A percentile compares a stretch with the other conserved stretches of the same genome.
phyloP scores from a whole-genome alignment of 2,113 vertebrate genomes.

The Bambusicola thoracicus region DNA sequence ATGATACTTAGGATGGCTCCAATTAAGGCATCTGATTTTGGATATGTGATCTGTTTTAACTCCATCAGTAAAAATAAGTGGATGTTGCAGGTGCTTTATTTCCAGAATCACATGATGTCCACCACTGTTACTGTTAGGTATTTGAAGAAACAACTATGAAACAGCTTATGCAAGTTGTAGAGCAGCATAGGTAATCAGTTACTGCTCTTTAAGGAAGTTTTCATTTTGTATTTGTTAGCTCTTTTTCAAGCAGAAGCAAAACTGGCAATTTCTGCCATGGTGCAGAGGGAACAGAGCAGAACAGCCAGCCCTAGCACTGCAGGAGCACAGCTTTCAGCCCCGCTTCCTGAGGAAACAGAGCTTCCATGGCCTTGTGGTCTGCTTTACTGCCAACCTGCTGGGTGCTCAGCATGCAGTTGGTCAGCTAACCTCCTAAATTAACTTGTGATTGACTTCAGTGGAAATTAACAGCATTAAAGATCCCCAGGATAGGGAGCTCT shows the following conservation, averaged over 20 bases:
- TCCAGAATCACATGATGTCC: not conserved
- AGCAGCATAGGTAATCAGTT: not conserved
- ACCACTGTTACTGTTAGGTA: not conserved
- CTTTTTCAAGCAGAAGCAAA: not conserved
- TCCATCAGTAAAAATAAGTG: not conserved
- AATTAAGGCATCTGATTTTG: conserved; percentile 29
- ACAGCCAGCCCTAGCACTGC: not conserved
- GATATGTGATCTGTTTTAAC: not conserved
- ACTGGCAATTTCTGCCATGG: not conserved
- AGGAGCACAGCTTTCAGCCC: not conserved
- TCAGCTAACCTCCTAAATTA: conserved; percentile 30
- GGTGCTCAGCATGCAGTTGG: not conserved
- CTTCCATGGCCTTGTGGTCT: not conserved
- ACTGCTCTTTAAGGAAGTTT: not conserved
- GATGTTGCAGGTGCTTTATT: not conserved
- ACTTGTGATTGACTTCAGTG: not conserved
- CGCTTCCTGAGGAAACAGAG: not conserved
- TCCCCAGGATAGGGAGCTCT: not conserved
- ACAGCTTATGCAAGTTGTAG: not conserved
- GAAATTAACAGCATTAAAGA: not conserved
- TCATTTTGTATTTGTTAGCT: not conserved
- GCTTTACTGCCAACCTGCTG: not conserved
- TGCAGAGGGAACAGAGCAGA: not conserved
- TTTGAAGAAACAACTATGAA: not conserved
- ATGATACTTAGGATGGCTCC: conserved; percentile 1